Base-by-base conservation (phyloP, 2,113 vertebrate species). In the Sitta europaea region DNA sequence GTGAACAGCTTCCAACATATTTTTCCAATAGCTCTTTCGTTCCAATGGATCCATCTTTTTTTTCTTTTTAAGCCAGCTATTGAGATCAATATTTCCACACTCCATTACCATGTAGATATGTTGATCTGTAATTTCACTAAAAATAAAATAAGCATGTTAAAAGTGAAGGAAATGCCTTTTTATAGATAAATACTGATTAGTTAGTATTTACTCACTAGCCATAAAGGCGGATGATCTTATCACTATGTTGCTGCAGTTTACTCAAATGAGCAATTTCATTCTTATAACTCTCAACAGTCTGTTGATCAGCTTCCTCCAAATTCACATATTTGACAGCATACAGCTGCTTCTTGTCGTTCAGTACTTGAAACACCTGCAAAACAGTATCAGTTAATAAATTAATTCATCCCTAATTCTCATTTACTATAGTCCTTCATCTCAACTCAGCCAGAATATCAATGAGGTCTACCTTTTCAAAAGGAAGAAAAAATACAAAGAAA, bases 51-150 rank as follows among this genome's bases (percentile, higher is more conserved):
- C 98, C 58, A 99, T 98, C 6, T 94, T 94, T 80, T 99, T 99
- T 94, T 99, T 99, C 96, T 99, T 99, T 94, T 99, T 98, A 72
- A 99, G 97, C 99, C 99, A 99, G 92, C 98, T 99, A 94, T 99
- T 99, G 59, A 99, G 98, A 94, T 99, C 99, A 92, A 99, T 98
- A 97, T 99, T 99, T 58, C 99, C 99, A 94, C 99, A 99, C 86
- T 99, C 99, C 99, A 99, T 99, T 95, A 99, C 96, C 99, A 99
- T 99, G 96, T 99, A 99, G 96, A 99, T 99, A 93, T 98, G 98
- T 57, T 97, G 98, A 91, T 98, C 98, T 28, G 98, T 99, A 92
- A 99, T 99, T 97, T 99, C 99, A 98, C 99, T 99, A 93, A 80
- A 97, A 96, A 42, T 31, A 94, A 90, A 92, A 86, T 5, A 86